Evolutionary conservation across 2,888 invertebrate species (phyloP), one percentile per base, ranked within the genome.

Genomic region (Chrysolina haemoptera): DNA sequence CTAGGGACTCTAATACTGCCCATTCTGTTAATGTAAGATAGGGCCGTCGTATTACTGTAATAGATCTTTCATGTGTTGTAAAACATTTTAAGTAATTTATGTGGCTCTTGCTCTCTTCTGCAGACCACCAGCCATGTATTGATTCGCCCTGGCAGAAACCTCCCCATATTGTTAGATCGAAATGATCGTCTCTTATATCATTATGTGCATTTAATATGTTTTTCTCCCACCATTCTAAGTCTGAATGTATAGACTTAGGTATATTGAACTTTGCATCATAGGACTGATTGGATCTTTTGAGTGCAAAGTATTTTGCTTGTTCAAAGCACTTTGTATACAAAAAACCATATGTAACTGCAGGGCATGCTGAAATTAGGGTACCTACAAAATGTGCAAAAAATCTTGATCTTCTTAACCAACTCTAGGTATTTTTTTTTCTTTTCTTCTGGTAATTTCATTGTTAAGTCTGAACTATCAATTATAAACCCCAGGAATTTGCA

Each of bases 21-120:
- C 75, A 77, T 77, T 16, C 74, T 65, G 50, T 76, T 77, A 12
- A 79, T 68, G 41, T 74, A 79, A 14, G 77, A 68, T 6, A 76
- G 70, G 5, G 79, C 79, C n/a, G 74, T 77, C 16, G 76, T 74
- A 48, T 79, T 35, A 35, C 35, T 35, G 35, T 35, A 35, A 35
- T 35, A 35, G 35, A 35, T 35, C 35, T 35, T 35, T 35, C 35
- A 35, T 35, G 35, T 35, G 3, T 35, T 35, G 35, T 35, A 8
- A 35, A 35, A 35, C 35, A 35, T 35, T 35, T 35, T 35, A 64
- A 20, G 9, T 12, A 12, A 41, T 64, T 70, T 22, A 70, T 70
- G 10, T 70, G 70, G 9, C 14, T 8, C 14, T 1, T 5, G 41
- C n/a, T 63, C 9, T 64, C 69, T 9, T 43, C 11, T 4, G 4